Evolutionary conservation across 1,140 invertebrate genomes (phyloP), one percentile per base, ranked within the genome.

Genomic region (Pachypsylla venusta): DNA sequence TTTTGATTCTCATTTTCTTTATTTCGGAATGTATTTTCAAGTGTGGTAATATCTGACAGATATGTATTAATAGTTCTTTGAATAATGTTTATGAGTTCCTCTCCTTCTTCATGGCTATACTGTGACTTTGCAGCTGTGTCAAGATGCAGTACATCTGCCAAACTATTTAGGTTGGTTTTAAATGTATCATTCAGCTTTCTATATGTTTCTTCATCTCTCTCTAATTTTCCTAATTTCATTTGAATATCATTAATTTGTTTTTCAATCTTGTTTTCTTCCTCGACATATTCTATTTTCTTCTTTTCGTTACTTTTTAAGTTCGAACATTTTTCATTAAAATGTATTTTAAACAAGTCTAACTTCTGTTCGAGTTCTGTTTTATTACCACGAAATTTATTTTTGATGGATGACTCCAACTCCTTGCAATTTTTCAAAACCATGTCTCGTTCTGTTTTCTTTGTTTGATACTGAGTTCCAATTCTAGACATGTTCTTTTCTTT

Each of bases 351-450:
- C 7, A 48, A 22, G 22, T 48, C n/a, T 48, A 89, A 80, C 64
- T 76, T 76, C 35, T 77, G 66, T 48, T 80, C 70, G 28, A 91
- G 73, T 57, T 84, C 77, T 42, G 75, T 71, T 62, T 78, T 73
- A 28, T 79, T 72, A 3, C 81, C 81, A 64, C 79, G 67, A 68
- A 79, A 82, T 35, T 82, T 67, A 53, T 76, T 71, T 60, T 78
- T 74, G 60, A 83, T 81, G 25, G 67, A 71, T 62, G 73, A 73
- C 66, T 75, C 72, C 30, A 81, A 64, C 61, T 75, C 74, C 7
- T 55, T 53, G 10, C 63, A 58, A n/a, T 48, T 48, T 20, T 62
- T 61, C 40, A 54, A 24, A 19, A 68, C 22, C 24, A 53, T 42
- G 59, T 73, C 58, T 56, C 78, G 69, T 66, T 75, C 74, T 42